phyloP scores from a whole-genome alignment of 1,140 invertebrate species.

The Holotrichia oblita region DNA sequence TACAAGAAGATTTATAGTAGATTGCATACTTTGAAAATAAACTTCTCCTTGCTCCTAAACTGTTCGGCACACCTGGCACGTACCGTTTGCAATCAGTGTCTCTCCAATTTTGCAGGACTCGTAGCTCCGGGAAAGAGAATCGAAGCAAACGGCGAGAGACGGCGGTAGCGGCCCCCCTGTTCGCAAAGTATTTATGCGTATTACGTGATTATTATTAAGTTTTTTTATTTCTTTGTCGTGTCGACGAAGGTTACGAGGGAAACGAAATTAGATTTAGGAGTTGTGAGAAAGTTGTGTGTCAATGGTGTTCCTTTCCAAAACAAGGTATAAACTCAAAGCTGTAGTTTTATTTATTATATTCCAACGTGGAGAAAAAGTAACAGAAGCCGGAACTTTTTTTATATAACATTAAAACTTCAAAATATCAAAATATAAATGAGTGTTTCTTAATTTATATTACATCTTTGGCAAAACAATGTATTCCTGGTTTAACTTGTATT shows the following conservation, averaged over 20 bases:
- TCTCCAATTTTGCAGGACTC: neutral
- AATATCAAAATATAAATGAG: no score
- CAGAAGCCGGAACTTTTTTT: no score
- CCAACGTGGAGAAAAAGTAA: no score
- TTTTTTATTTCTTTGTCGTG: neutral
- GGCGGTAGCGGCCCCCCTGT: neutral
- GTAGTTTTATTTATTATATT: no score
- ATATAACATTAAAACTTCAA: no score
- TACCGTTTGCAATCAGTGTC: neutral
- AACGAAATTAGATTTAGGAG: neutral
- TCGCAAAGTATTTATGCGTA: neutral
- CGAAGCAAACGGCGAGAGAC: no score
- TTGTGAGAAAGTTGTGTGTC: neutral
- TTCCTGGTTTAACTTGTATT: no score
- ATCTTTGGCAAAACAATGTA: no score
- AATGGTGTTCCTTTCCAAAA: no score
- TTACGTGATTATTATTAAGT: neutral
- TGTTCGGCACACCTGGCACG: neutral
- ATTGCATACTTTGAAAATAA: constrained; percentile 14
- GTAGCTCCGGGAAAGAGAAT: neutral
- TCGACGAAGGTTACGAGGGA: neutral
- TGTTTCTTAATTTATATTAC: no score
- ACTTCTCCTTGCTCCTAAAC: neutral
- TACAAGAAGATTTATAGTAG: neutral
- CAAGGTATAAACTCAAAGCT: no score